phyloP scores from a whole-genome alignment of 2,113 vertebrate species.

The Hippocampus mohnikei region DNA sequence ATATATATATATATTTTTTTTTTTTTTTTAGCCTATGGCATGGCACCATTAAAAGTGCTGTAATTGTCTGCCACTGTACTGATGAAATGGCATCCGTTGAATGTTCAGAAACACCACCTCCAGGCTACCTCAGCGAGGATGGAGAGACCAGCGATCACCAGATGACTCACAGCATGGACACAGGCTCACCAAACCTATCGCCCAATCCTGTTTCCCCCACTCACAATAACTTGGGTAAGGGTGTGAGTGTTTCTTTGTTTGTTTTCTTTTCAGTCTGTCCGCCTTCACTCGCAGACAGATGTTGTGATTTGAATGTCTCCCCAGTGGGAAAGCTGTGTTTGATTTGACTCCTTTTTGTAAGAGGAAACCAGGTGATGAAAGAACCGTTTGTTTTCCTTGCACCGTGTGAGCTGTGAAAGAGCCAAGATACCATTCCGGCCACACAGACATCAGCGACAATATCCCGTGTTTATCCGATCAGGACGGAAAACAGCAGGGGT shows the following conservation, averaged over 20 bases:
- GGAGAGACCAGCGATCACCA: slow-evolving; percentile 97
- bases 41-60: background rate
- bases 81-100: background rate
- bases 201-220: slow-evolving; percentile 95
- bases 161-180: slow-evolving; percentile 98
- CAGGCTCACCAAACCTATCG: slow-evolving; percentile 94
- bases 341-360: slow-evolving; percentile 44
- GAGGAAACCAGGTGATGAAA: slow-evolving; percentile 66
- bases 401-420: slow-evolving; percentile 35
- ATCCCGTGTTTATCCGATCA: slow-evolving; percentile 61
- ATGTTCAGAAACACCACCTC: slow-evolving; percentile 89
- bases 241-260: slow-evolving; percentile 18
- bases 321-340: slow-evolving; percentile 45
- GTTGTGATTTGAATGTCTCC: slow-evolving; percentile 18
- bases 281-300: slow-evolving; percentile 38
- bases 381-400: slow-evolving; percentile 57
- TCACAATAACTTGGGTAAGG: slow-evolving; percentile 91
- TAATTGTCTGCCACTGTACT: background rate
- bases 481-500: slow-evolving; percentile 41
- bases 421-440: slow-evolving; percentile 40
- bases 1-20: no score
- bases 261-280: slow-evolving; percentile 32
- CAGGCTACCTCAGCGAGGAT: slow-evolving; percentile 98
- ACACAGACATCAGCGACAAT: slow-evolving; percentile 56
- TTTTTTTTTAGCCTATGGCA: background rate